Percentiles rank a stretch among this genome's conserved stretches.
phyloP scores from a whole-genome alignment of 2,113 vertebrate species.

The Sardina pilchardus region DNA sequence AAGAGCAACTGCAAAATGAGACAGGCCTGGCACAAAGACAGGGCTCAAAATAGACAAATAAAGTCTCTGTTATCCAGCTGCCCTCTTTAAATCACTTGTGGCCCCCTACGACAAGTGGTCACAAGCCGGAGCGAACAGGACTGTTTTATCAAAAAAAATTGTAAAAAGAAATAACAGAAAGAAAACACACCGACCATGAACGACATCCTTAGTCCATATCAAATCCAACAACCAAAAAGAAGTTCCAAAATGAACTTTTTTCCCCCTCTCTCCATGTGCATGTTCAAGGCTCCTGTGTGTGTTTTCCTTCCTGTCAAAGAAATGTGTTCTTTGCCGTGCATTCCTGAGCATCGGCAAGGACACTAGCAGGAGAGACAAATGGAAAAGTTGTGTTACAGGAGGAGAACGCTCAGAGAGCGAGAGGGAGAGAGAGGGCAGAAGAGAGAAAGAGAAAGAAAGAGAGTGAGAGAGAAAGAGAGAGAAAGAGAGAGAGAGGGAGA shows the following conservation, averaged over 20 bases:
- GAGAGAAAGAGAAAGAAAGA: no score
- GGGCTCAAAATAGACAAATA: conserved; percentile 73
- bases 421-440: neutral
- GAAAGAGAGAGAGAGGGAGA: neutral
- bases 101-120: conserved; percentile 71
- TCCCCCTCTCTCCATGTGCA: neutral
- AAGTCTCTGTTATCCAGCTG: conserved; percentile 76
- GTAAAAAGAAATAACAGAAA: conserved; percentile 66
- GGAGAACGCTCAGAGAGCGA: neutral
- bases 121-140: conserved; percentile 63
- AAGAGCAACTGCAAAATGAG: conserved; percentile 69
- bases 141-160: conserved; percentile 66
- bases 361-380: conserved; percentile 46
- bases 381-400: conserved; percentile 55
- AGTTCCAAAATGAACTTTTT: conserved; percentile 23
- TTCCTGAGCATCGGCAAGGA: conserved; percentile 61
- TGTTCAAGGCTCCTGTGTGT: conserved; percentile 45
- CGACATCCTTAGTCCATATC: conserved; percentile 62
- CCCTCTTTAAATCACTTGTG: conserved; percentile 73
- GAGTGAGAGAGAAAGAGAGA: neutral
- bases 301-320: conserved; percentile 71
- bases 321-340: conserved; percentile 59
- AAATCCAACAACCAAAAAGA: neutral
- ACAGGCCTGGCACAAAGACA: conserved; percentile 64
- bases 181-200: conserved; percentile 57